Conservation (phyloP, 2,888 invertebrate genomes). For the Ephialtes manifestator region DNA sequence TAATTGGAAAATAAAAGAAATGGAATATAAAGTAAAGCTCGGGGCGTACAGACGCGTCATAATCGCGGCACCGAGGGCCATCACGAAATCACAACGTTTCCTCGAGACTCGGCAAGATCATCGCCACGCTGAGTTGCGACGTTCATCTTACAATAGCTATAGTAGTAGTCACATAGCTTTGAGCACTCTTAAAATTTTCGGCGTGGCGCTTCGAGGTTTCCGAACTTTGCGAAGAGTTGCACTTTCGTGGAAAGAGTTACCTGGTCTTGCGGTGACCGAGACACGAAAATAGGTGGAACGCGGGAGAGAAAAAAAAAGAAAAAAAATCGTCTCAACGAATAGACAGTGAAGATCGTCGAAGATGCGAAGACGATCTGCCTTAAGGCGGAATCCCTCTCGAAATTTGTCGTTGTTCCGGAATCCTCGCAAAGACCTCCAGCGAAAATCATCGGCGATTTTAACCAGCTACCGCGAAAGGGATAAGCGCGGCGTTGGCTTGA, state of each 20-base stretch:
- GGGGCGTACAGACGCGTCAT: conserved; percentile 42
- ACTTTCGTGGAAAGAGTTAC: conserved; percentile 25
- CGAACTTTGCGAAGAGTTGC: conserved; percentile 22
- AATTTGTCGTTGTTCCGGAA: conserved; percentile 41
- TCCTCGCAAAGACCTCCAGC: conserved; percentile 10
- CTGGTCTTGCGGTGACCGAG: conserved; percentile 15
- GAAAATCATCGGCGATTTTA: conserved; percentile 52
- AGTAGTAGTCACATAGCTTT: background rate
- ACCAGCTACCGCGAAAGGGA: conserved; percentile 68
- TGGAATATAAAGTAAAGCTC: conserved; percentile 6
- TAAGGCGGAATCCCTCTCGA: conserved; percentile 50
- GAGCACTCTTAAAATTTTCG: background rate
- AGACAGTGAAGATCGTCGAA: conserved; percentile 26
- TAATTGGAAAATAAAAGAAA: background rate
- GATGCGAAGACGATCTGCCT: conserved; percentile 24
- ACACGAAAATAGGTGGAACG: background rate
- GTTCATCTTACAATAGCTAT: conserved; percentile 20
- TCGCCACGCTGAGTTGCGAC: conserved; percentile 48
- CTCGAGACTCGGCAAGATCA: conserved; percentile 54
- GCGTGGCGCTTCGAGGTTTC: conserved; percentile 41
- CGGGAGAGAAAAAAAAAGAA: conserved; percentile 19
- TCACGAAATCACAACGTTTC: conserved; percentile 72
- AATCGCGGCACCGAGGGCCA: conserved; percentile 75
- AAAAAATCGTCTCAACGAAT: conserved; percentile 15
- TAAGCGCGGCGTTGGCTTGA: conserved; percentile 21